These are phyloP conservation scores for Crotalus horridus DNA, from an alignment of 2,113 vertebrate genomes.

Conservation along the genomic window DNA sequence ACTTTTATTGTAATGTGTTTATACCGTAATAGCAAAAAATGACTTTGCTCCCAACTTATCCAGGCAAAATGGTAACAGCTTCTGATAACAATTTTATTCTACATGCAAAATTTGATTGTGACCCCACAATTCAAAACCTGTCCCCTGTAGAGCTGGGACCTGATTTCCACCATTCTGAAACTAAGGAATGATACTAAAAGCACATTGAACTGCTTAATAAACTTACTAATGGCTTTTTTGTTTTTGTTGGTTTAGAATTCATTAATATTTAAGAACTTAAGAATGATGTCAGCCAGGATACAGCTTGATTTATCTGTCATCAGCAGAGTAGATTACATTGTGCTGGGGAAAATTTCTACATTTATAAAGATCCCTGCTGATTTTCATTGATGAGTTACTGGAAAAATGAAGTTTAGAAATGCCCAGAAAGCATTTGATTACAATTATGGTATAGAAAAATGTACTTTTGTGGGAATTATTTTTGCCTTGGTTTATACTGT, in stretches of 20 bases:
- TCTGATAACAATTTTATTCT: not conserved
- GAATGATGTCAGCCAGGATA: conserved; percentile 50
- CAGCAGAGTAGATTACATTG: conserved; percentile 32
- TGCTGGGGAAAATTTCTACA: conserved; percentile 37
- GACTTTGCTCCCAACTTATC: not conserved
- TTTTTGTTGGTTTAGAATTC: conserved; percentile 47
- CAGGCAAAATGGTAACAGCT: not conserved
- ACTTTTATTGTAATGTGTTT: not conserved
- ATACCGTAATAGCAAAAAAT: not conserved
- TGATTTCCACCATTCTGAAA: not conserved
- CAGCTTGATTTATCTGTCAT: conserved; percentile 48
- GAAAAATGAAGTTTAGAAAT: conserved; percentile 38
- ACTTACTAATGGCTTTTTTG: conserved; percentile 6
- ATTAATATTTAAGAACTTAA: conserved; percentile 38
- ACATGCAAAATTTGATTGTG: not conserved
- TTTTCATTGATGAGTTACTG: conserved; percentile 34
- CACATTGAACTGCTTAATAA: not conserved
- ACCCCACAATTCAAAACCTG: not conserved
- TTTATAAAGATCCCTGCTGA: conserved; percentile 42
- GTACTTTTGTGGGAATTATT: not conserved
- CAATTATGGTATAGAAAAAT: not conserved
- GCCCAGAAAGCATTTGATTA: conserved; percentile 24
- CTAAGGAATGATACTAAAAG: not conserved
- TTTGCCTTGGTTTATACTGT: not conserved
- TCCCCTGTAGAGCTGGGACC: not conserved